A percentile compares a stretch with the other conserved stretches of the same genome.
Evolutionary conservation across 2,113 vertebrate species (phyloP).

Genomic region (Seriola dumerili): DNA sequence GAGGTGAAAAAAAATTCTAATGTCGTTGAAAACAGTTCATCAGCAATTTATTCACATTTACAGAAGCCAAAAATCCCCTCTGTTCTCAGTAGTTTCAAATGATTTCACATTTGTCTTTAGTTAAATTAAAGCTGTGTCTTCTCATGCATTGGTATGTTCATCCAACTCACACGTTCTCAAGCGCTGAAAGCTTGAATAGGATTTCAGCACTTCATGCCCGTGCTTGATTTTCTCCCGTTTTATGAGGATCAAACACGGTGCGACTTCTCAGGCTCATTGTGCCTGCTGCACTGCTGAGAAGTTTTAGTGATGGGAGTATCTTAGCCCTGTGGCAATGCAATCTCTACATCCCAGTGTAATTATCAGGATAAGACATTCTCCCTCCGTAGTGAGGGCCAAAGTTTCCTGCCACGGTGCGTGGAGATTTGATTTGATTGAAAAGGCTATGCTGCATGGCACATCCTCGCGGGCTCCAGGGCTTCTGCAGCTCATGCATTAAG

Average conservation of each 20-base stretch:
- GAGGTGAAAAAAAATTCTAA: not conserved
- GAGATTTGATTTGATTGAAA: constrained; percentile 75
- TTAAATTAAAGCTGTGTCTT: constrained; percentile 25
- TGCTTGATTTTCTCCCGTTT: constrained; percentile 60
- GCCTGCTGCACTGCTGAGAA: constrained; percentile 36
- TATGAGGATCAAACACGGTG: constrained; percentile 65
- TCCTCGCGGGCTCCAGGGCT: constrained; percentile 39
- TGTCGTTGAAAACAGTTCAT: not conserved
- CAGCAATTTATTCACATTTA: constrained; percentile 39
- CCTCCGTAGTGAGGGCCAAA: constrained; percentile 64
- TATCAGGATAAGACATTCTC: constrained; percentile 69
- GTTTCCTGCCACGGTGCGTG: constrained; percentile 58
- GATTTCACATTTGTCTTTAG: constrained; percentile 23
- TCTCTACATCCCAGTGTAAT: constrained; percentile 77
- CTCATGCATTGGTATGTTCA: constrained; percentile 32
- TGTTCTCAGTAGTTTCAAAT: not conserved
- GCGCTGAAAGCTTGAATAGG: constrained; percentile 48
- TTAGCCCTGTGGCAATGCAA: constrained; percentile 68
- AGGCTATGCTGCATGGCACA: constrained; percentile 44
- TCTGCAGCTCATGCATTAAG: constrained; percentile 49
- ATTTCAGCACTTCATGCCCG: constrained; percentile 59
- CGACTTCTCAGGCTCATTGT: constrained; percentile 45
- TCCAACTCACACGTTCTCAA: constrained; percentile 42
- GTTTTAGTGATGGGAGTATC: constrained; percentile 54
- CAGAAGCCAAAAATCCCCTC: constrained; percentile 23